These are phyloP conservation scores for Palythoa caribaeorum DNA, from an alignment of 92 coral and sea anemone genomes.

Conservation along the genomic window DNA sequence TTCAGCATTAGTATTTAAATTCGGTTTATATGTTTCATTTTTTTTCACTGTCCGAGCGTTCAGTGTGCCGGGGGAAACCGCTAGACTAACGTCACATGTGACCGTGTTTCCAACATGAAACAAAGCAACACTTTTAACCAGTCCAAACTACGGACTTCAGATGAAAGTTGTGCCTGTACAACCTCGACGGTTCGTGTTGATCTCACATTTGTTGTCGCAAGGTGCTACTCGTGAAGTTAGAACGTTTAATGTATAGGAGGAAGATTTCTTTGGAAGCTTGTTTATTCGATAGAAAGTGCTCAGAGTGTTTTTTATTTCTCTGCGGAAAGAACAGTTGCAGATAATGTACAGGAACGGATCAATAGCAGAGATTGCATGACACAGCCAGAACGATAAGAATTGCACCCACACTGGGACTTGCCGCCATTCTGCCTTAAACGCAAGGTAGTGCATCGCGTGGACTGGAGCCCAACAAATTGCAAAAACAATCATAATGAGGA, in stretches of 20 bases:
- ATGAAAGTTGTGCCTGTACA: too few species aligned
- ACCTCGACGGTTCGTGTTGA: not conserved
- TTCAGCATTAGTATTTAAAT: too few species aligned
- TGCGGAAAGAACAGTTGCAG: slow-evolving; percentile 49
- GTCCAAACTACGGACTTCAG: too few species aligned
- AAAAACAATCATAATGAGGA: slow-evolving; percentile 69
- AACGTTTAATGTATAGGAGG: not conserved
- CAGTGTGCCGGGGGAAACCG: too few species aligned
- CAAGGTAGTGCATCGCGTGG: slow-evolving; percentile 71
- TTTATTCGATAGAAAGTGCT: not conserved
- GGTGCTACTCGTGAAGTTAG: not conserved
- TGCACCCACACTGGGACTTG: slow-evolving; percentile 43
- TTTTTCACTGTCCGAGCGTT: too few species aligned
- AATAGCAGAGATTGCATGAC: slow-evolving; percentile 77
- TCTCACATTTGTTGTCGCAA: not conserved
- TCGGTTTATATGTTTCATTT: too few species aligned
- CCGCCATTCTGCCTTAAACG: slow-evolving; percentile 33
- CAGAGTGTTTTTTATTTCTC: slow-evolving; percentile 11
- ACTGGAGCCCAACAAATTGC: slow-evolving; percentile 81
- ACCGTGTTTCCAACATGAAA: too few species aligned
- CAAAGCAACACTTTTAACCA: too few species aligned
- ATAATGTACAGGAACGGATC: slow-evolving; percentile 67
- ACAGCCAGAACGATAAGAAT: slow-evolving; percentile 79
- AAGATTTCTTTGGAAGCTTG: not conserved
- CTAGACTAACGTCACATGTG: too few species aligned